A percentile compares a stretch with the other conserved stretches of the same genome.
Conservation (phyloP, 1,140 invertebrate genomes). For the Diorhabda sublineata region DNA sequence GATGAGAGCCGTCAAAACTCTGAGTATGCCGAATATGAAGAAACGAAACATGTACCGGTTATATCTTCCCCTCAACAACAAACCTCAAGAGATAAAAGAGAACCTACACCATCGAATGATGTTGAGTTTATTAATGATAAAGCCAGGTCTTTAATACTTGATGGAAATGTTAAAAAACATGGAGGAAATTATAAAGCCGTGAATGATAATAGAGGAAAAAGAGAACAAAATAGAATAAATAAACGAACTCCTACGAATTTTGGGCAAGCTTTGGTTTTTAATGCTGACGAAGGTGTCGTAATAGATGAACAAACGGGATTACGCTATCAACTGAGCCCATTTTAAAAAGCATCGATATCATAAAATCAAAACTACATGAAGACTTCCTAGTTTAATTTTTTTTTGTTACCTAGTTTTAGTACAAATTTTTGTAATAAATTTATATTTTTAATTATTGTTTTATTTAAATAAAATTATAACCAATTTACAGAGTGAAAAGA, state of each 20-base stretch:
- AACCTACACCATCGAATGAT: conserved; percentile 29
- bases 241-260: conserved; percentile 20
- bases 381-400: conserved; percentile 5
- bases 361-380: not conserved
- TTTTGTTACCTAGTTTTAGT: conserved; percentile 16
- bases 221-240: conserved; percentile 31
- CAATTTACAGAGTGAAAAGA: too few species aligned
- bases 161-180: conserved; percentile 32
- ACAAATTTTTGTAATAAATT: not conserved
- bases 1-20: conserved; percentile 36
- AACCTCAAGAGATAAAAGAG: conserved; percentile 30
- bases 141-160: conserved; percentile 28
- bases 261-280: conserved; percentile 24
- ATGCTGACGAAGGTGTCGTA: conserved; percentile 18
- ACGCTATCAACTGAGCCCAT: conserved; percentile 26
- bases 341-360: not conserved
- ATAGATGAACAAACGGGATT: conserved; percentile 28
- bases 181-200: conserved; percentile 39
- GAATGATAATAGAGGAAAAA: conserved; percentile 31
- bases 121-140: conserved; percentile 40
- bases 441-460: too few species aligned
- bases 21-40: conserved; percentile 30
- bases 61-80: conserved; percentile 3
- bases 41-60: conserved; percentile 24
- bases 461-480: too few species aligned